These are phyloP conservation scores for Dasyprocta punctata DNA, from an alignment of 2,113 vertebrate genomes.

Conservation along the genomic window DNA sequence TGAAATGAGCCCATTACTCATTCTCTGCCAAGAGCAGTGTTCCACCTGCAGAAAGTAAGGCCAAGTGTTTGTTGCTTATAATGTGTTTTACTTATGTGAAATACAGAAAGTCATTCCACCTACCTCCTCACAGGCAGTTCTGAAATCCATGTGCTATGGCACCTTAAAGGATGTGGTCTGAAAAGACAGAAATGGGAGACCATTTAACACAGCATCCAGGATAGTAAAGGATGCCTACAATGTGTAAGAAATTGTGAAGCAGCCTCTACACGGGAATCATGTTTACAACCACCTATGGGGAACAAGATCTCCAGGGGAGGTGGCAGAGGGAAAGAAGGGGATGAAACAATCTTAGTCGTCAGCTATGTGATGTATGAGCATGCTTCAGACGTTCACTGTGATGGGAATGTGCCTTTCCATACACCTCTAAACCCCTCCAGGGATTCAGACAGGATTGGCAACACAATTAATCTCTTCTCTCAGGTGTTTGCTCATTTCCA, in stretches of 20 bases:
- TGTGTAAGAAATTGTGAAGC: background rate
- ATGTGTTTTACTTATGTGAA: background rate
- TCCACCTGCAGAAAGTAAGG: background rate
- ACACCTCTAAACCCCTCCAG: background rate
- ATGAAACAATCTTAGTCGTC: background rate
- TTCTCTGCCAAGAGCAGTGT: accelerated
- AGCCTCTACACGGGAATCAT: accelerated
- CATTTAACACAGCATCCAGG: background rate
- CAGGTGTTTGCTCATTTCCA: background rate
- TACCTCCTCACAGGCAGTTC: constrained; percentile 91
- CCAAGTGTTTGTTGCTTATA: background rate
- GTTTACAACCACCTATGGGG: background rate
- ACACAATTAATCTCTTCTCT: background rate
- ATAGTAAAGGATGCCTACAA: background rate
- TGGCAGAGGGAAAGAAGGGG: too few species aligned
- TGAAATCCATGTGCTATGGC: constrained; percentile 93
- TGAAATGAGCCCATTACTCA: background rate
- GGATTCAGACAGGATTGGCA: background rate
- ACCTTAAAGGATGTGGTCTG: constrained; percentile 85
- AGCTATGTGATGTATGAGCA: background rate
- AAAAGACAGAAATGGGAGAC: constrained; percentile 73
- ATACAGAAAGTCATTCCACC: constrained; percentile 65
- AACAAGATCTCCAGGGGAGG: background rate
- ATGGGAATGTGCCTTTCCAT: background rate
- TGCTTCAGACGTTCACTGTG: accelerated